These are phyloP conservation scores for Pseudoatta argentina DNA, from an alignment of 1,140 invertebrate genomes.

Conservation along the genomic window DNA sequence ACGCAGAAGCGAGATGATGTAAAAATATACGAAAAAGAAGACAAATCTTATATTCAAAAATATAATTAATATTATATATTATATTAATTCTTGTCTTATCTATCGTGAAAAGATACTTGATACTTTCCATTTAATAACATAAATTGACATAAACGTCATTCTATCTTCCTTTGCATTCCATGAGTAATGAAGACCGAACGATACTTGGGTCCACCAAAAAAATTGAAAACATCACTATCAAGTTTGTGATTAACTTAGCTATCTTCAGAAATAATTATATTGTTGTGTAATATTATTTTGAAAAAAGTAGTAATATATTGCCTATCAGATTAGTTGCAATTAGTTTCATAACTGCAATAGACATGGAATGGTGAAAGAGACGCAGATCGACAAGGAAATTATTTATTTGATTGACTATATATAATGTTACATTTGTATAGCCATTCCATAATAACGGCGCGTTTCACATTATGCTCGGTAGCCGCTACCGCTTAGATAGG, in stretches of 20 bases:
- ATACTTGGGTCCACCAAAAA: too few relatives aligned
- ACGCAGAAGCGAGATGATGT: not conserved
- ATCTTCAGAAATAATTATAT: not conserved
- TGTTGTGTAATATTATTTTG: not conserved
- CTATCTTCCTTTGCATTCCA: too few relatives aligned
- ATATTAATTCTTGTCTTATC: not conserved
- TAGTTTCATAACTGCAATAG: not conserved
- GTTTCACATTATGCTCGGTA: conserved; percentile 19
- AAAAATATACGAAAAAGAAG: not conserved
- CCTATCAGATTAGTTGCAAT: not conserved
- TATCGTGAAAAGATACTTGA: not conserved
- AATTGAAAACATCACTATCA: not conserved
- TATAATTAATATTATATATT: not conserved
- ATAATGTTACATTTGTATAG: not conserved
- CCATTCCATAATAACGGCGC: not conserved
- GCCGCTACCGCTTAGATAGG: not conserved
- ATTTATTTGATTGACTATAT: not conserved
- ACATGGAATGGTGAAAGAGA: not conserved
- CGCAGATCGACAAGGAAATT: not conserved
- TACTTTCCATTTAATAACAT: too few relatives aligned
- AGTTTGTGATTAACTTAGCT: not conserved
- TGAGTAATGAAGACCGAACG: too few relatives aligned
- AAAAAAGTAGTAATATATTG: not conserved
- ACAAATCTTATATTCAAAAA: not conserved
- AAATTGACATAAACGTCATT: too few relatives aligned